Evolutionary conservation across 2,113 vertebrate genomes (phyloP), one percentile per base, ranked within the genome.

Genomic region (Xiphophorus hellerii): DNA sequence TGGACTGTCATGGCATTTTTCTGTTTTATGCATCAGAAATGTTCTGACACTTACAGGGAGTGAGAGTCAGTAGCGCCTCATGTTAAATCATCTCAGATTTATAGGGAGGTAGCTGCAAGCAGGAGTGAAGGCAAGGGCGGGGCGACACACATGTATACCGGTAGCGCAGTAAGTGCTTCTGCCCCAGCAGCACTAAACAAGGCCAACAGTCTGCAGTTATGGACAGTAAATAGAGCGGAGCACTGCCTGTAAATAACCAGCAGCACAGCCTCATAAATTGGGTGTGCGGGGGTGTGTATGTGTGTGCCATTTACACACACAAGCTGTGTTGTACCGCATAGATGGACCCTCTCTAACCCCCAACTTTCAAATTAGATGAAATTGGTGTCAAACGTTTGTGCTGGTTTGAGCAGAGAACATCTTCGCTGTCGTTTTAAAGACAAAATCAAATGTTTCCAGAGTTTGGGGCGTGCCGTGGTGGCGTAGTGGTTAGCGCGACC

Each of bases 191-290:
- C 79, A 76, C 78, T 85, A 76, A 91, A 93, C 89, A 92, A 92
- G 89, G 91, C 86, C 84, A 88, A 80, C 82, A 62, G 83, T 72
- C 73, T 17, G 3, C 83, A 78, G 77, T 90, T 89, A 90, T 87
- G 81, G 87, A 86, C 88, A 87, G 86, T 90, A 93, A 93, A 92
- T 89, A 91, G 85, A 88, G 88, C 88, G 76, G 72, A 86, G 78
- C 82, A 82, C 62, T 61, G 82, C 85, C 90, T 89, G 89, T 91
- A 89, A 92, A 93, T 92, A 91, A 90, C 82, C 82, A 72, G 58
- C 79, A 86, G 74, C 68, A 71, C 39, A 74, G 71, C 48, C 87
- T 83, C 86, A 82, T 89, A 91, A 92, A 89, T 92, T 80, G 75
- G 74, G 1, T 27, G 54, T 51, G 28, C 67, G 63, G 66, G 60